Evolutionary conservation across 2,888 invertebrate genomes (phyloP).

Genomic region (Sisyra terminalis): DNA sequence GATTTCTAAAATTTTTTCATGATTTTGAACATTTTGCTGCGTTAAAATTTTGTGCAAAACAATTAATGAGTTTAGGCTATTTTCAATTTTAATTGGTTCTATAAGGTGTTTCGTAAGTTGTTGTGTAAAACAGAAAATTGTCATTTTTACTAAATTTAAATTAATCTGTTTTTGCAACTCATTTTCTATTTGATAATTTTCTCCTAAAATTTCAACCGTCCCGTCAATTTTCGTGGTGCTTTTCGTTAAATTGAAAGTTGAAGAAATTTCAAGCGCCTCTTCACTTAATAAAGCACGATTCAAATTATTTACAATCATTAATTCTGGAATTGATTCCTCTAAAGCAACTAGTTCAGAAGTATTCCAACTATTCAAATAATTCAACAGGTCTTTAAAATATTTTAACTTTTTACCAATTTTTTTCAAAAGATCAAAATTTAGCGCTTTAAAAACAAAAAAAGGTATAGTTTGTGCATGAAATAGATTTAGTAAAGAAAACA

Average conservation of each 20-base stretch:
- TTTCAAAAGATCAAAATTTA: neutral
- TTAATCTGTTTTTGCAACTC: neutral
- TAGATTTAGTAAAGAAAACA: conserved; percentile 30
- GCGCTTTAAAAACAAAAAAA: conserved; percentile 29
- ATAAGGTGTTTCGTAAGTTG: conserved; percentile 13
- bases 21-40: conserved; percentile 8
- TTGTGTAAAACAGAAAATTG: conserved; percentile 21
- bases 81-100: conserved; percentile 14
- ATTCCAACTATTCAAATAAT: conserved; percentile 36
- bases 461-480: conserved; percentile 41
- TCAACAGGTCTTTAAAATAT: conserved; percentile 19
- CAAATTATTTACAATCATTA: neutral
- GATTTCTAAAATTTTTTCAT: conserved; percentile 16
- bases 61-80: conserved; percentile 16
- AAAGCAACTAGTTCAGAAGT: neutral
- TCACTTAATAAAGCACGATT: neutral
- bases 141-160: conserved; percentile 15
- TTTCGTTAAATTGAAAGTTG: neutral
- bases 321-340: neutral
- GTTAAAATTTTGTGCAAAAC: neutral
- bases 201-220: neutral
- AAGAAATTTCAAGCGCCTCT: neutral
- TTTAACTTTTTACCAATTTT: neutral
- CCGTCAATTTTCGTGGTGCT: neutral
- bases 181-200: neutral